Conservation (phyloP, 2,888 invertebrate genomes). For the Diloba caeruleocephala region DNA sequence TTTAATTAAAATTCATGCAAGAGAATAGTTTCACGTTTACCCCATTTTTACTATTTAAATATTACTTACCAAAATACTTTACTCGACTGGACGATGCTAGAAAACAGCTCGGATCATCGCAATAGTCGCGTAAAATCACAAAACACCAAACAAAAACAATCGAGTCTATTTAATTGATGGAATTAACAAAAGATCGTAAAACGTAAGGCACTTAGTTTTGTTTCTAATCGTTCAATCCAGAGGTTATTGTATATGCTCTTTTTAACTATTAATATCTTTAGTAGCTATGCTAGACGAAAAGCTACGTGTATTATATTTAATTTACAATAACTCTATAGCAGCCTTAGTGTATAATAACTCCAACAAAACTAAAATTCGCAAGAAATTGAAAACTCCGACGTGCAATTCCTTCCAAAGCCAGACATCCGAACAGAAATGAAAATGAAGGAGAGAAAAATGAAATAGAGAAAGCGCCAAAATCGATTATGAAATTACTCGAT, state of each 20-base stretch:
- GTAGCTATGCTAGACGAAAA: constrained; percentile 11
- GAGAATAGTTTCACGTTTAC: constrained; percentile 17
- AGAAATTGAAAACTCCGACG: constrained; percentile 20
- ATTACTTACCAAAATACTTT: constrained; percentile 83
- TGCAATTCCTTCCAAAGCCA: too few species aligned
- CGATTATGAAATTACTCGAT: constrained; percentile 1
- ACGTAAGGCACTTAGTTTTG: constrained; percentile 78
- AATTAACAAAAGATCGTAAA: constrained; percentile 65
- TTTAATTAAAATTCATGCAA: constrained; percentile 15
- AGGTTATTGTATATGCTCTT: constrained; percentile 25
- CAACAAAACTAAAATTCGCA: constrained; percentile 15
- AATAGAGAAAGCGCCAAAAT: constrained; percentile 9
- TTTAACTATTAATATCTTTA: constrained; percentile 10
- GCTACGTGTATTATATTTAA: constrained; percentile 11
- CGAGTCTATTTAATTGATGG: constrained; percentile 55
- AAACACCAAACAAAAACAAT: constrained; percentile 70
- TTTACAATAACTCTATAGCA: constrained; percentile 13
- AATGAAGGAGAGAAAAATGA: constrained; percentile 42
- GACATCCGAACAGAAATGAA: too few species aligned
- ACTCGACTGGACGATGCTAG: constrained; percentile 83
- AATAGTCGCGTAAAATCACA: constrained; percentile 72
- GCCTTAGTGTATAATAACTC: constrained; percentile 9
- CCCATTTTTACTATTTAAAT: neutral
- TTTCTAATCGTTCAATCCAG: constrained; percentile 53
- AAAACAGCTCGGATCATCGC: constrained; percentile 87